A percentile compares a stretch with the other conserved stretches of the same genome.
Conservation (phyloP, 2,888 invertebrate species). For the Phyto melanocephala region DNA sequence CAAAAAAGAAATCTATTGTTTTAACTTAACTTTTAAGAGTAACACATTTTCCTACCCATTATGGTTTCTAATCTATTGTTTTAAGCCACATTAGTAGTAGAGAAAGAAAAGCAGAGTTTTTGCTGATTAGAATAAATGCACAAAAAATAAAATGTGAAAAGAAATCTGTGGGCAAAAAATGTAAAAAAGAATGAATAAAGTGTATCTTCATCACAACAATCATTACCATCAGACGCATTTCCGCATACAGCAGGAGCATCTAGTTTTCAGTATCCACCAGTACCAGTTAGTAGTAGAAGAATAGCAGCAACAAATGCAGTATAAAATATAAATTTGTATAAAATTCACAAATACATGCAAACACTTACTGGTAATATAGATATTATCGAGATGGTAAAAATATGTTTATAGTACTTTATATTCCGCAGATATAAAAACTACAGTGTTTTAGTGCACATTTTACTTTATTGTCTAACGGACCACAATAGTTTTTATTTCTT, state of each 20-base stretch:
- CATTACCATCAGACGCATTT: conserved; percentile 54
- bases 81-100: conserved; percentile 40
- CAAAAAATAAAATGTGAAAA: not conserved
- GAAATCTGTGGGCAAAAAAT: not conserved
- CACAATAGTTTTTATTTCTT: conserved; percentile 47
- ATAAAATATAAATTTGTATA: conserved; percentile 26
- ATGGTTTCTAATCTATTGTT: conserved; percentile 55
- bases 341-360: not conserved
- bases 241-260: conserved; percentile 47
- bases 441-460: conserved; percentile 33
- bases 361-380: no score
- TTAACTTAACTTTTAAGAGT: conserved; percentile 26
- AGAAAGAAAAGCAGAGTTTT: conserved; percentile 10
- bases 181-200: conserved; percentile 3
- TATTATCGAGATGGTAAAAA: no score
- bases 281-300: no score
- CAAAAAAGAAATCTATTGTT: conserved; percentile 23
- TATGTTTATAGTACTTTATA: no score
- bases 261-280: no score
- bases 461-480: conserved; percentile 49
- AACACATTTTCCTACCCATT: conserved; percentile 4
- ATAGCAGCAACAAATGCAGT: conserved; percentile 15
- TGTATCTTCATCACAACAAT: conserved; percentile 38
- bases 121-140: conserved; percentile 49
- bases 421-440: conserved; percentile 24